Evolutionary conservation across 2,113 vertebrate genomes (phyloP), one percentile per base, ranked within the genome.

Genomic region (Pteronura brasiliensis): DNA sequence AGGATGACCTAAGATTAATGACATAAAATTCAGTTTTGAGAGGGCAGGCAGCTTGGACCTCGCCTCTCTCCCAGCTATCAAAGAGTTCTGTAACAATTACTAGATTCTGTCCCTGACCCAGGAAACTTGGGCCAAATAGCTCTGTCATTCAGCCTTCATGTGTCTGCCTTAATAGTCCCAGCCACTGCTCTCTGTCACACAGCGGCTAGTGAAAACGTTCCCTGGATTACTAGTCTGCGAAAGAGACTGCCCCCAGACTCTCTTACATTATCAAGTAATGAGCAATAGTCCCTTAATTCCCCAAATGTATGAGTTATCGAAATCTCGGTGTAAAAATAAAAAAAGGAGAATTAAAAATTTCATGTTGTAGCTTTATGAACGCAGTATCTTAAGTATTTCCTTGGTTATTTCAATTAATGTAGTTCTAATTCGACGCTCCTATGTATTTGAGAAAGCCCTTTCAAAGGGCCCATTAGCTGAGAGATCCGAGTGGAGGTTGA

Each of bases 351-450:
- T 42, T 49, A 52, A 85, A 89, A 80, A 7, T 18, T 61, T 87
- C 18, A 63, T 2, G 8, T n/a, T 47, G 18, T 57, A 65, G 65
- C 72, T 63, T 31, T 52, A 31, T 47, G 59, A 82, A 25, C 31
- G 21, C 17, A 67, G 18, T 47, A 42, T 42, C 42, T 90, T 74
- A 65, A 71, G 42, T 31, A 39, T 76, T 84, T 81, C 49, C 59
- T 96, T 67, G 55, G 47, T 79, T 97, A 61, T 67, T 80, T 92
- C 89, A 92, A 20, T 72, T 93, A 65, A 84, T 2, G 81, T 23
- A 67, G 55, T 42, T 74, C 71, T n/a, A 72, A 90, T 72, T 42
- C 65, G 57, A 29, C 52, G 47, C 18, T 44, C 81, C n/a, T 69
- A 42, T 0, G 0, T 84, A 52, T 92, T 92, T 57, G 39, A 96